phyloP scores from a whole-genome alignment of 2,888 invertebrate species.

The Tyria jacobaeae region DNA sequence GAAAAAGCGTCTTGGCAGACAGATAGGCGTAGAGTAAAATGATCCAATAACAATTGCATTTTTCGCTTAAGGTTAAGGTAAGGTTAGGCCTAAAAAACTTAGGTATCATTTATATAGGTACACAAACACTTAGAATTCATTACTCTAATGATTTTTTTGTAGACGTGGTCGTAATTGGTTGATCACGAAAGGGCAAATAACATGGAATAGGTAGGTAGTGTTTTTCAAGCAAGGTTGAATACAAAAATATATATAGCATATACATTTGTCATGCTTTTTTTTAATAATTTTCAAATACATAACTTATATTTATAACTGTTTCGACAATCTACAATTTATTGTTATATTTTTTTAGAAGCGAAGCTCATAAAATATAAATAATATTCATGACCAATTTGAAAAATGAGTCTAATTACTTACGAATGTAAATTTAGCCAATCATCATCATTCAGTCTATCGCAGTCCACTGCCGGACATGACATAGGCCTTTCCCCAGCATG shows the following conservation, averaged over 20 bases:
- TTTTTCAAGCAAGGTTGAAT: not conserved
- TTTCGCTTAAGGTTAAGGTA: not conserved
- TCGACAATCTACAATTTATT: not conserved
- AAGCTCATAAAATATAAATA: no score
- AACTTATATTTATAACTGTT: not conserved
- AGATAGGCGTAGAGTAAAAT: not conserved
- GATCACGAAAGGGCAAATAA: not conserved
- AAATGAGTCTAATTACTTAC: no score
- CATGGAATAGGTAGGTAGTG: not conserved
- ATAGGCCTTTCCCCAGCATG: no score
- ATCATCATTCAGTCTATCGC: no score
- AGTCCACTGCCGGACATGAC: no score
- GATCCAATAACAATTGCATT: not conserved
- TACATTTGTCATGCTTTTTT: not conserved
- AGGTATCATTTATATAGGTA: no score
- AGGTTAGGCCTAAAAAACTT: no score
- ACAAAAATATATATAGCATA: no score
- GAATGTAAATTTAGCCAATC: no score
- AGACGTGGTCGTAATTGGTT: not conserved
- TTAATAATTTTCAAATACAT: not conserved
- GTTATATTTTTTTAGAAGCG: no score
- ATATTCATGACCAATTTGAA: not conserved
- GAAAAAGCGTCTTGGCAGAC: no score
- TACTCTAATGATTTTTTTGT: not conserved
- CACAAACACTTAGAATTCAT: not conserved